Conservation (phyloP, 2,888 invertebrate genomes). For the Philereme vetulata region DNA sequence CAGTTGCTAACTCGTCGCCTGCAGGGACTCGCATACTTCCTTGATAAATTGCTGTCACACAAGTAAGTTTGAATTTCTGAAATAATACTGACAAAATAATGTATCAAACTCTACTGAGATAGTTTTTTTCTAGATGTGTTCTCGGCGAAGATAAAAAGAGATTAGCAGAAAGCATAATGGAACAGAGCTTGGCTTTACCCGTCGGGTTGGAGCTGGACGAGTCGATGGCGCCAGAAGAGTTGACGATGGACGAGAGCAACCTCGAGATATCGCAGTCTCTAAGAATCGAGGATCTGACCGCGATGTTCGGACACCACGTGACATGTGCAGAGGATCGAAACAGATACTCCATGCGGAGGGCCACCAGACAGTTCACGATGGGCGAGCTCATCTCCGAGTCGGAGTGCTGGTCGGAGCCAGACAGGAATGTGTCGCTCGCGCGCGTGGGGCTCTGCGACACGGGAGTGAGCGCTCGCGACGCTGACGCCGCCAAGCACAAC, state of each 20-base stretch:
- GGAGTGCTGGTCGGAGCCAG: slow-evolving; percentile 95
- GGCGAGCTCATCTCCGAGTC: slow-evolving; percentile 85
- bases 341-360: slow-evolving; percentile 50
- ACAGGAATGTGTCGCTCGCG: slow-evolving; percentile 90
- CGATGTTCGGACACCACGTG: slow-evolving; percentile 78
- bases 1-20: slow-evolving; percentile 83
- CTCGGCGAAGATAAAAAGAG: slow-evolving; percentile 78
- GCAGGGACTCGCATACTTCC: slow-evolving; percentile 86
- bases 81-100: not conserved
- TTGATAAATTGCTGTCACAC: slow-evolving; percentile 85
- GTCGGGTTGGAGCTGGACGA: slow-evolving; percentile 77
- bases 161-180: slow-evolving; percentile 75
- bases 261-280: slow-evolving; percentile 73
- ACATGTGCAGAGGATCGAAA: slow-evolving; percentile 59
- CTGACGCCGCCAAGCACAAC: slow-evolving; percentile 60
- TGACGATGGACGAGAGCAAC: slow-evolving; percentile 75
- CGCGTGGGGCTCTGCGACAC: slow-evolving; percentile 86
- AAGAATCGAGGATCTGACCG: slow-evolving; percentile 73
- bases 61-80: slow-evolving; percentile 67
- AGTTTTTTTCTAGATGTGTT: slow-evolving; percentile 64
- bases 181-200: slow-evolving; percentile 77
- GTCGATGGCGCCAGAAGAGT: slow-evolving; percentile 73
- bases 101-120: not conserved
- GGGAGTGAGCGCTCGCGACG: slow-evolving; percentile 56
- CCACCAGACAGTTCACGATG: slow-evolving; percentile 57